Evolutionary conservation across 2,888 invertebrate genomes (phyloP).

Genomic region (Stenotaenia linearis): DNA sequence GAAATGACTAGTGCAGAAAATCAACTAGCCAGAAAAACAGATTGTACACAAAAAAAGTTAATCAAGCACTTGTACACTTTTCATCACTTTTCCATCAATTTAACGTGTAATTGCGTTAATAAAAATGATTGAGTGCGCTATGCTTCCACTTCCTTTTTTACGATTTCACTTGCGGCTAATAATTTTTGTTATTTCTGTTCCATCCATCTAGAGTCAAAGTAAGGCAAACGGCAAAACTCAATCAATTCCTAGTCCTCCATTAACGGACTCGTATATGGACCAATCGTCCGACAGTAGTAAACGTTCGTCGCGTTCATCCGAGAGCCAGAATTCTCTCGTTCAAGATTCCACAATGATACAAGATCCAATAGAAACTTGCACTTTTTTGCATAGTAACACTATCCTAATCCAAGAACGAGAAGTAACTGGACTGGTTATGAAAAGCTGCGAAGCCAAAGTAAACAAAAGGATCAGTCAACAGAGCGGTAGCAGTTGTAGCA

Average conservation of each 20-base stretch:
- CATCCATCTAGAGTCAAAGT: not conserved
- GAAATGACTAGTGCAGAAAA: too few species aligned
- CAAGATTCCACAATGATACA: slow-evolving; percentile 36
- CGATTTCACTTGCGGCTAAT: too few species aligned
- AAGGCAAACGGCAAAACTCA: slow-evolving; percentile 14
- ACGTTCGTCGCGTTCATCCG: slow-evolving; percentile 48
- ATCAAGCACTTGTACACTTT: too few species aligned
- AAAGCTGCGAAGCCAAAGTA: slow-evolving; percentile 28
- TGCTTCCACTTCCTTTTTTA: too few species aligned
- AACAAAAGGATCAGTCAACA: slow-evolving; percentile 34
- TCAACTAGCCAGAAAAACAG: too few species aligned
- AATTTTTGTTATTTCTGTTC: not conserved
- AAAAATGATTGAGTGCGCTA: too few species aligned
- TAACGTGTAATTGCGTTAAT: too few species aligned
- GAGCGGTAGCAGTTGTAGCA: slow-evolving; percentile 34
- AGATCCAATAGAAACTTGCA: not conserved
- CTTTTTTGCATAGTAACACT: not conserved
- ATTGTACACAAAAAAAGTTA: too few species aligned
- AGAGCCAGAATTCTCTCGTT: slow-evolving; percentile 50
- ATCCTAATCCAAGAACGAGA: slow-evolving; percentile 30
- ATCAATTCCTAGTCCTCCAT: slow-evolving; percentile 28
- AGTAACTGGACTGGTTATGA: slow-evolving; percentile 18
- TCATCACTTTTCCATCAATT: too few species aligned
- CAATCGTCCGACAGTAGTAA: slow-evolving; percentile 35
- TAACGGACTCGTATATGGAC: slow-evolving; percentile 34